phyloP scores from a whole-genome alignment of 2,888 invertebrate genomes.

The Drosophila greeni region DNA sequence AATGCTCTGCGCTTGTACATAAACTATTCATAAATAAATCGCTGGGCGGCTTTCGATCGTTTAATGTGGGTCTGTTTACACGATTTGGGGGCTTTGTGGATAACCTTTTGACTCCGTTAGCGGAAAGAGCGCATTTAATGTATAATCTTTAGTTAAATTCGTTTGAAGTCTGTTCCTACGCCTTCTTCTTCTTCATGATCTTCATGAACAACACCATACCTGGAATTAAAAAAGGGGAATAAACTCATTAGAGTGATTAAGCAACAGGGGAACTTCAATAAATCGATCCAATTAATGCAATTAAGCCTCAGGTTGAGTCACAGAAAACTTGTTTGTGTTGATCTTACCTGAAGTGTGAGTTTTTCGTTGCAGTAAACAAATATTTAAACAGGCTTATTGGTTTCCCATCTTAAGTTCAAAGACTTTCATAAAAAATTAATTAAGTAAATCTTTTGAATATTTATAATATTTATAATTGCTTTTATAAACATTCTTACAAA shows the following conservation, averaged over 20 bases:
- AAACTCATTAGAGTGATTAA: constrained; percentile 24
- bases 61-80: constrained; percentile 50
- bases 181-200: constrained; percentile 87
- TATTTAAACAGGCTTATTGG: neutral
- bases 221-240: constrained; percentile 78
- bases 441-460: neutral
- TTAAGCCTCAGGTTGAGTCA: constrained; percentile 9
- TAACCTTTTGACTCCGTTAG: constrained; percentile 63
- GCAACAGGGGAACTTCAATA: constrained; percentile 1
- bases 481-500: neutral
- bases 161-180: constrained; percentile 34
- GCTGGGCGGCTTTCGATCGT: constrained; percentile 51
- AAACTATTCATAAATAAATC: constrained; percentile 50
- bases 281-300: constrained; percentile 10
- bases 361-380: neutral
- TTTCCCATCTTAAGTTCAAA: neutral
- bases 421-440: neutral
- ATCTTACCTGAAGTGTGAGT: neutral
- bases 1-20: constrained; percentile 49
- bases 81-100: constrained; percentile 37
- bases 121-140: constrained; percentile 6
- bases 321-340: constrained; percentile 16
- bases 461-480: neutral
- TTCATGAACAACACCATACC: constrained; percentile 97
- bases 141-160: constrained; percentile 19